Conservation (phyloP, 2,888 invertebrate genomes). For the Colostygia pectinataria region DNA sequence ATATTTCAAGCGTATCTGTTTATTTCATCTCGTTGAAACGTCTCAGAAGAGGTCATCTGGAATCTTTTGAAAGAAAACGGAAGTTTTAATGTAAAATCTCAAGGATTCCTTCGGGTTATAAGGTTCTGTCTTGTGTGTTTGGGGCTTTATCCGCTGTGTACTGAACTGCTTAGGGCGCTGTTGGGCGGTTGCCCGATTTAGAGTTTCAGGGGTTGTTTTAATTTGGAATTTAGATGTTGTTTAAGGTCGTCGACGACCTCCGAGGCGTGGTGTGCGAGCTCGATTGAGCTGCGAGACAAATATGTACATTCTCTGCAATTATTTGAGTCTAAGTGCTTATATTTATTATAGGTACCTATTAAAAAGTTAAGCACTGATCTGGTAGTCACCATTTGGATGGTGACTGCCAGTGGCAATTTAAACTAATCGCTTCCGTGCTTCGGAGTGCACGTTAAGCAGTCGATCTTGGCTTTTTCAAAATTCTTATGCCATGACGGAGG, state of each 20-base stretch:
- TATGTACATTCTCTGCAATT: too few relatives aligned
- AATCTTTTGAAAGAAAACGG: constrained; percentile 17
- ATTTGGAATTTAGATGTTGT: neutral
- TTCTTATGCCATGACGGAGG: too few relatives aligned
- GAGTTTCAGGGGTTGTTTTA: constrained; percentile 7
- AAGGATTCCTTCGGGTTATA: constrained; percentile 6
- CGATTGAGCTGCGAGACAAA: too few relatives aligned
- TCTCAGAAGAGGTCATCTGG: constrained; percentile 7
- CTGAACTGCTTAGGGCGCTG: constrained; percentile 12
- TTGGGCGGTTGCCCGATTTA: neutral
- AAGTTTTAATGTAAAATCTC: constrained; percentile 21
- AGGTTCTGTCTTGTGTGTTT: constrained; percentile 16
- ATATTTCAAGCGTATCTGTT: neutral
- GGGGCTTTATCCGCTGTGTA: constrained; percentile 11
- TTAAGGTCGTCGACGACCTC: neutral
- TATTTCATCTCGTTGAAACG: constrained; percentile 3
- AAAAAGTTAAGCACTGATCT: too few relatives aligned
- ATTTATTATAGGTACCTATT: too few relatives aligned
- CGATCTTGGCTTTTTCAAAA: too few relatives aligned
- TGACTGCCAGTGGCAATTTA: too few relatives aligned
- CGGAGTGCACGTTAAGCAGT: too few relatives aligned
- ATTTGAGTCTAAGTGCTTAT: too few relatives aligned
- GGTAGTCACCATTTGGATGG: too few relatives aligned
- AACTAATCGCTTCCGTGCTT: too few relatives aligned
- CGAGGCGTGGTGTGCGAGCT: too few relatives aligned